phyloP scores from a whole-genome alignment of 1,140 invertebrate species.

The Penaeus japonicus region DNA sequence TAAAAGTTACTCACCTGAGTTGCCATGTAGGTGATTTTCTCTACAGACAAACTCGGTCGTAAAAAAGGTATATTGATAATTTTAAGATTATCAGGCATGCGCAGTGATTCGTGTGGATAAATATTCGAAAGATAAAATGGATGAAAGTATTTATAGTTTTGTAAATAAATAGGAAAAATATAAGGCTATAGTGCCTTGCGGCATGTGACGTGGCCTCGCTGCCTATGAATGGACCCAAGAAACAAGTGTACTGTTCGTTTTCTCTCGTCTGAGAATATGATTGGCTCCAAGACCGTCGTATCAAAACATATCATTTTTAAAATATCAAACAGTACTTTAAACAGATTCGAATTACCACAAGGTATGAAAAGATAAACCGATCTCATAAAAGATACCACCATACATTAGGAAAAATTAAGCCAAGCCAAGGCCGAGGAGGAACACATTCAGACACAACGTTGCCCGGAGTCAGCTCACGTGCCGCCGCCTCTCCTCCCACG shows the following conservation, averaged over 20 bases:
- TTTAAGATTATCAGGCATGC: not conserved
- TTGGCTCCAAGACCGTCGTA: not conserved
- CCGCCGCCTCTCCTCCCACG: too few relatives aligned
- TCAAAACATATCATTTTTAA: too few relatives aligned
- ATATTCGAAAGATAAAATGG: not conserved
- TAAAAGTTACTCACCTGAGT: not conserved
- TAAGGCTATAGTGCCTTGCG: not conserved
- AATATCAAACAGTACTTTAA: too few relatives aligned
- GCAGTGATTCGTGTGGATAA: not conserved
- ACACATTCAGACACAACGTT: too few relatives aligned
- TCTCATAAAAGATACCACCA: too few relatives aligned
- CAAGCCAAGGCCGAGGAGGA: too few relatives aligned
- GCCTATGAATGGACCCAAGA: not conserved
- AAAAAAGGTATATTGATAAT: not conserved
- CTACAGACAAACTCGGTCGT: not conserved
- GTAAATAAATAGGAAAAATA: not conserved
- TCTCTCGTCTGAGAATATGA: not conserved
- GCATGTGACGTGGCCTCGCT: not conserved
- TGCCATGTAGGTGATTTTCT: not conserved
- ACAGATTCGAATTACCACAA: too few relatives aligned
- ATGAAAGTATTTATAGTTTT: not conserved
- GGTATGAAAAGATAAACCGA: too few relatives aligned
- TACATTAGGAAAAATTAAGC: too few relatives aligned
- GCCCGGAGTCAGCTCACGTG: too few relatives aligned
- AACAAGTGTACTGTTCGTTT: constrained; percentile 6